Conservation (phyloP, 2,113 vertebrate species). For the Cebus imitator region DNA sequence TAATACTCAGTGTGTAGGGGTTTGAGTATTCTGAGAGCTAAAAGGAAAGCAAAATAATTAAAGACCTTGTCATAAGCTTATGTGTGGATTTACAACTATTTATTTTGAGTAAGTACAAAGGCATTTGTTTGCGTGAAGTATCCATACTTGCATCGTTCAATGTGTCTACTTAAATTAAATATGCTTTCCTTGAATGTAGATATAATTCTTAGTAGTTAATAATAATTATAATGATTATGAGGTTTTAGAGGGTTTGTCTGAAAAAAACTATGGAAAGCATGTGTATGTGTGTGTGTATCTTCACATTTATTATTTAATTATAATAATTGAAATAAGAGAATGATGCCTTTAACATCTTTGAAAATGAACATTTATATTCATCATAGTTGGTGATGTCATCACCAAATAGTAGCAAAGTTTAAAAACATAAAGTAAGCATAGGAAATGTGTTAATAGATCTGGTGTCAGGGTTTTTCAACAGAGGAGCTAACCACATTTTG, state of each 20-base stretch:
- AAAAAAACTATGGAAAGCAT: background rate
- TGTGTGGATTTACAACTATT: background rate
- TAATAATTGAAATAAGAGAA: background rate
- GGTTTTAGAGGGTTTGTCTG: background rate
- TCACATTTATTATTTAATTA: background rate
- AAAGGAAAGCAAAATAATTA: background rate
- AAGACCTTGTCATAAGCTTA: background rate
- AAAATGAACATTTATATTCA: background rate
- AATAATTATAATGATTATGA: background rate
- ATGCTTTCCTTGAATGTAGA: background rate
- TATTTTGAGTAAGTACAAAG: background rate
- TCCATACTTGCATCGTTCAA: background rate
- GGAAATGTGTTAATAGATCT: background rate
- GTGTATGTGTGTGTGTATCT: background rate
- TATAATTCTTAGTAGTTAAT: background rate
- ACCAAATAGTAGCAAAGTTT: no score
- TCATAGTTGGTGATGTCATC: background rate
- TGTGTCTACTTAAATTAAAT: background rate
- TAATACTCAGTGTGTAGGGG: background rate
- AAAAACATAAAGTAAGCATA: background rate
- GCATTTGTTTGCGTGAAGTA: background rate
- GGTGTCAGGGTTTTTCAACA: background rate
- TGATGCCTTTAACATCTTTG: background rate
- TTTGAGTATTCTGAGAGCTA: background rate
- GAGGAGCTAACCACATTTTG: background rate